Percentiles rank a stretch among this genome's conserved stretches.
Conservation (phyloP, 1,140 invertebrate genomes). For the Scaptomyza graminum region DNA sequence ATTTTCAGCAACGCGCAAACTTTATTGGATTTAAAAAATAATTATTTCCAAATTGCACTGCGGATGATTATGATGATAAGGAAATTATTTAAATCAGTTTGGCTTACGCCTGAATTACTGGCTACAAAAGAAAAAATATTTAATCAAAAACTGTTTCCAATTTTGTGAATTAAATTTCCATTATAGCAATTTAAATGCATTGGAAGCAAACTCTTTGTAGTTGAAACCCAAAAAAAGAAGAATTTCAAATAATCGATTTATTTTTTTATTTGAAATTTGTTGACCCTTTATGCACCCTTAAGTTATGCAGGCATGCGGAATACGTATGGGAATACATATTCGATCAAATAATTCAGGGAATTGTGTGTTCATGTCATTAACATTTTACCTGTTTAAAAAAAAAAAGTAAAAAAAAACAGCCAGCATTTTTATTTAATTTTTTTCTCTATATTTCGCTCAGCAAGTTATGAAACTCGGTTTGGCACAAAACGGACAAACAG, state of each 20-base stretch:
- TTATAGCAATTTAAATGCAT: too few relatives aligned
- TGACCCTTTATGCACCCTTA: background rate
- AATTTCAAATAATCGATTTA: too few relatives aligned
- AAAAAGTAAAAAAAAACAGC: conserved; percentile 2
- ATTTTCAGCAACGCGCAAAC: too few relatives aligned
- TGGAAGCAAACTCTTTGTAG: too few relatives aligned
- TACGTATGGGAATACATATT: too few relatives aligned
- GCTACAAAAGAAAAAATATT: too few relatives aligned
- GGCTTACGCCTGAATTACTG: too few relatives aligned
- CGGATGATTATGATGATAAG: too few relatives aligned
- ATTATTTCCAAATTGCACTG: background rate
- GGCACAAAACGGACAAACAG: background rate
- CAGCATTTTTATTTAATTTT: background rate
- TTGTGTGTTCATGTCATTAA: conserved; percentile 6
- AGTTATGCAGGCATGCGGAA: background rate
- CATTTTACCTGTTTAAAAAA: conserved; percentile 17
- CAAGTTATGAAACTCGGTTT: conserved; percentile 29
- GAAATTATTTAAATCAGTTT: background rate
- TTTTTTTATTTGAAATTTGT: too few relatives aligned
- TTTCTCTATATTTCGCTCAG: background rate
- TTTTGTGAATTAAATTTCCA: too few relatives aligned
- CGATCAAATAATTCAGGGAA: background rate
- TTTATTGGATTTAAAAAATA: background rate
- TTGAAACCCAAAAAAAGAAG: too few relatives aligned
- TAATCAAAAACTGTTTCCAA: too few relatives aligned